Base-by-base conservation (phyloP, 1,140 invertebrate species). In the Hetaerina americana region DNA sequence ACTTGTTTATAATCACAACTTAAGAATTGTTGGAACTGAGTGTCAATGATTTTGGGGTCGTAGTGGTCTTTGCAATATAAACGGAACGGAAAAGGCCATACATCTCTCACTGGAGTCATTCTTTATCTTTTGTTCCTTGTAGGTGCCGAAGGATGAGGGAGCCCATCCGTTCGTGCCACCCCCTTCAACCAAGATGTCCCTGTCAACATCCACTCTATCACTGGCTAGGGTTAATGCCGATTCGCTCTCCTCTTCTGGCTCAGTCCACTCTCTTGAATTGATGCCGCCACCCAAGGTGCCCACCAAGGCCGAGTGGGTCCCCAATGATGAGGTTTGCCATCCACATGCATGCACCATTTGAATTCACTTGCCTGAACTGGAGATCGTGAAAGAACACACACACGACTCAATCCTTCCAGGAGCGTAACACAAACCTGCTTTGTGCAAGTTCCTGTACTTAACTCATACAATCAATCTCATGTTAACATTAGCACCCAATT, bases 251-350 rank as follows among this genome's bases (percentile, higher is more conserved):
- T 57, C 67, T 26, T 26, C 67, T 18, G n/a, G 69, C 0, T 73
- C 72, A 12, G 22, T 31, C 70, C 1, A 15, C 1, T 15, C n/a
- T 24, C 28, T 70, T 18, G 82, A 85, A 6, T 90, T 90, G 77
- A 75, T 86, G 66, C 88, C 90, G 85, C 89, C 89, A 0, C 80
- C 85, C 28, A 81, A 84, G 71, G 85, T 88, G 0, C 89, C 90
- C 0, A 81, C 79, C 0, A 89, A 88, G 72, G 84, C 86, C 5
- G 84, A 91, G 73, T 92, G 90, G 90, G 80, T 87, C 0, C 84
- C 85, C 0, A 88, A 92, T 76, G 85, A 88, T 74, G 86, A 87
- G 71, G 85, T 81, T 40, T 12, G 25, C n/a, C 18, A 40, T 40
- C 31, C 18, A n/a, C n/a, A n/a, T 12, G n/a, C 49, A 57, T n/a